Evolutionary conservation across 23 tunicate species (phyloP).

Genomic region (Styela clava): DNA sequence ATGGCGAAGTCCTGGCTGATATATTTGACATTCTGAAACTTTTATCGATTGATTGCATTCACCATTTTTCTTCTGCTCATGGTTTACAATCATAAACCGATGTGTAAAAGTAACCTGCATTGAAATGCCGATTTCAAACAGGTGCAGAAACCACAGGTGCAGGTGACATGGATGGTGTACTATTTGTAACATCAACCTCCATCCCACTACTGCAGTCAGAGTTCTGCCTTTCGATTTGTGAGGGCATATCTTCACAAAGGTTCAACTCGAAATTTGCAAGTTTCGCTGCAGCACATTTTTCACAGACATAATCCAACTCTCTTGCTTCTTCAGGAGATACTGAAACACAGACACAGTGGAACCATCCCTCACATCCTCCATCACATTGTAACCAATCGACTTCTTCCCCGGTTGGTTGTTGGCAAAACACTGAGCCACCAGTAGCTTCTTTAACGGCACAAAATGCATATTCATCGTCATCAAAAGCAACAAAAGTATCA

Average conservation of each 20-base stretch:
- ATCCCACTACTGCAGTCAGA: conserved; percentile 36
- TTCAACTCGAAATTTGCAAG: neutral
- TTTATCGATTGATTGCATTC: no score
- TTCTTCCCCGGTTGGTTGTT: conserved; percentile 81
- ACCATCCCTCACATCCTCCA: conserved; percentile 94
- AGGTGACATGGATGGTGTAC: conserved; percentile 30
- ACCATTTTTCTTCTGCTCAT: no score
- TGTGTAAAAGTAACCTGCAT: no score
- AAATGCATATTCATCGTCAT: conserved; percentile 84
- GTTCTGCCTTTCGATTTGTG: conserved; percentile 17
- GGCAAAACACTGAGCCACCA: conserved; percentile 32
- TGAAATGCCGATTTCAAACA: neutral
- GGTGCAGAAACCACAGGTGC: conserved; percentile 10
- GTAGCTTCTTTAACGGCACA: conserved; percentile 64
- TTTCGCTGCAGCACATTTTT: conserved; percentile 30
- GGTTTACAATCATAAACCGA: no score
- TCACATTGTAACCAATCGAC: conserved; percentile 96
- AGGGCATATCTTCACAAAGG: neutral
- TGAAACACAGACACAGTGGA: conserved; percentile 80
- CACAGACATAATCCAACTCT: conserved; percentile 75
- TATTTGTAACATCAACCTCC: conserved; percentile 44
- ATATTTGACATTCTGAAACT: no score
- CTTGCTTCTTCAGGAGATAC: conserved; percentile 68
- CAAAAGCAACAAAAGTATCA: conserved; percentile 36
- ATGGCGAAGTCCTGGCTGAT: no score